Evolutionary conservation across 1,140 invertebrate genomes (phyloP).

Genomic region (Drosophila albomicans): DNA sequence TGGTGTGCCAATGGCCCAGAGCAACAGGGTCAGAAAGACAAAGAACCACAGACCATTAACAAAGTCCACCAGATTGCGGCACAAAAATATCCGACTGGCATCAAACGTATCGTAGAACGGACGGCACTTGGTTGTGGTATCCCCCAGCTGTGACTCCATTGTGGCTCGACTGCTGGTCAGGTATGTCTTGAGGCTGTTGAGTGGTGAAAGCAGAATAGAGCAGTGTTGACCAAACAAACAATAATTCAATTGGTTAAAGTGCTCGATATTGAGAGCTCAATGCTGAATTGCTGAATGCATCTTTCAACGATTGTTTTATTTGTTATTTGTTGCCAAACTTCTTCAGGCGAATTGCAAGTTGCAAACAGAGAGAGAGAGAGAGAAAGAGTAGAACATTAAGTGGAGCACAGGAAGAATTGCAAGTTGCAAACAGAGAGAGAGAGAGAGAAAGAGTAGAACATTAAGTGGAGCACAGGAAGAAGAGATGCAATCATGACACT

Average conservation of each 20-base stretch:
- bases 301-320: constrained; percentile 1
- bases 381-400: constrained; percentile 7
- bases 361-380: background rate
- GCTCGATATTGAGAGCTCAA: background rate
- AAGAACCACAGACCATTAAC: constrained; percentile 88
- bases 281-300: background rate
- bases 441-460: constrained; percentile 7
- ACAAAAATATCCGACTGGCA: constrained; percentile 88
- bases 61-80: constrained; percentile 90
- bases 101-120: constrained; percentile 90
- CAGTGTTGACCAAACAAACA: constrained; percentile 34
- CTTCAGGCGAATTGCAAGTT: background rate
- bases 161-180: constrained; percentile 89
- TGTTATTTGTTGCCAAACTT: background rate
- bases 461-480: too few species aligned
- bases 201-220: too few species aligned
- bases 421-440: constrained; percentile 1
- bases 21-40: constrained; percentile 80
- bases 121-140: constrained; percentile 89
- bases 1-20: constrained; percentile 84
- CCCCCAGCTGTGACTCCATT: constrained; percentile 87
- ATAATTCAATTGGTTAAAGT: background rate
- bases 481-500: constrained; percentile 76
- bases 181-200: constrained; percentile 87
- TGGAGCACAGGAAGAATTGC: too few species aligned